Base-by-base conservation (phyloP, 2,888 invertebrate species). In the Macroteleia sp. region DNA sequence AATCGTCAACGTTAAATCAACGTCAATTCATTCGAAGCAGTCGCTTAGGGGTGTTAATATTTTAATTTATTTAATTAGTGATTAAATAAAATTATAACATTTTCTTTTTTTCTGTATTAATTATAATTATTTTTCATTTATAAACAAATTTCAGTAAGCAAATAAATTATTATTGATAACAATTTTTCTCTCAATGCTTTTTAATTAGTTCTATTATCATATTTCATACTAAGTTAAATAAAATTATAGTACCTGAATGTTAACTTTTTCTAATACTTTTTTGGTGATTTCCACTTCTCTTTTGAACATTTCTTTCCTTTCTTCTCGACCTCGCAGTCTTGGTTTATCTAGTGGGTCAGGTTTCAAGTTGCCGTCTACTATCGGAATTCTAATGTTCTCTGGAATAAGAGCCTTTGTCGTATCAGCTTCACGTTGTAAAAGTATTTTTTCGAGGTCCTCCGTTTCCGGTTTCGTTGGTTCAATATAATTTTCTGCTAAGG, bases 291-390 rank as follows among this genome's bases (percentile, higher is more conserved):
- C 91, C 46, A 91, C 91, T 62, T 91, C 91, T 32, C 91, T 84
- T 70, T 87, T 90, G 67, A 91, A 91, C 41, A 90, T 90, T 78
- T 91, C 91, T 62, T 91, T 91, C 16, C 91, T 83, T 54, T 91
- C 91, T 57, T 91, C 91, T 4, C 91, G 87, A 4, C 89, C 90
- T 1, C 88, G 85, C 61, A 90, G 82, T 50, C 90, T 81, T 0
- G 91, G 91, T 66, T 94, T 94, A 86, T 96, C 96, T 89, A 95
- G 93, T 48, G 94, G 93, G 87, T 96, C 96, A 0, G 96, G 96
- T 85, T 95, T 96, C 44, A 96, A 90, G 89, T 95, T 92, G 1
- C 91, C 91, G 17, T 85, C 88, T 54, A 93, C 91, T 39, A 91
- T 89, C 50, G 91, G 90, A 25, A 94, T 92, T 52, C 92, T 92